These are phyloP conservation scores for Danio albolineatus DNA, from an alignment of 2,797 vertebrate genomes.

Conservation along the genomic window DNA sequence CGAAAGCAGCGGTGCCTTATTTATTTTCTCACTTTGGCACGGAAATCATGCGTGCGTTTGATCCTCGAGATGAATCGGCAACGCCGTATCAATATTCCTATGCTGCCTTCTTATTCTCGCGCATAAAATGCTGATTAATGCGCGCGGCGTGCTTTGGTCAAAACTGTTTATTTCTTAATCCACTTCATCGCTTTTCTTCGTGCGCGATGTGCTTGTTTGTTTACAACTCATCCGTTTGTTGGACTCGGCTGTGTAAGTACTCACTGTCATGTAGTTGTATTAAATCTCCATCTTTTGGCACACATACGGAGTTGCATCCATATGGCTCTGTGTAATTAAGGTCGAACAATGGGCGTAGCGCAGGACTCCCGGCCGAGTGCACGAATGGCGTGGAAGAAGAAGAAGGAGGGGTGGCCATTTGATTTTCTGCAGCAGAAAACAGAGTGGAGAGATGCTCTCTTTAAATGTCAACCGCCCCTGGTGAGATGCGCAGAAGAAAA, in stretches of 20 bases:
- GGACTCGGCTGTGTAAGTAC: background rate
- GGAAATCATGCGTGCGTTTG: constrained; percentile 52
- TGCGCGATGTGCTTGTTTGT: background rate
- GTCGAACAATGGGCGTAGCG: constrained; percentile 82
- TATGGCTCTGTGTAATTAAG: constrained; percentile 84
- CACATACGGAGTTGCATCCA: constrained; percentile 74
- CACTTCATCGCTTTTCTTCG: background rate
- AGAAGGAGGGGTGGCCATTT: constrained; percentile 73
- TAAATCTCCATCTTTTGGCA: constrained; percentile 60
- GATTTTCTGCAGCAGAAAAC: constrained; percentile 81
- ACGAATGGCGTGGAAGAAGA: constrained; percentile 59
- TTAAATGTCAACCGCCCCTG: constrained; percentile 81
- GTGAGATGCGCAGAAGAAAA: constrained; percentile 72
- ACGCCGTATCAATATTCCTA: constrained; percentile 4
- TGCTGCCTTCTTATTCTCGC: background rate
- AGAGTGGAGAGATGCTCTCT: constrained; percentile 78
- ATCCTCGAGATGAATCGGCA: constrained; percentile 15
- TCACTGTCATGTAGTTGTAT: constrained; percentile 40
- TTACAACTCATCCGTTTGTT: background rate
- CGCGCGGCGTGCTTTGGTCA: background rate
- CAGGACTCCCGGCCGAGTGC: constrained; percentile 75
- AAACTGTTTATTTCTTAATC: constrained; percentile 6
- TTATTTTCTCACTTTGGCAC: constrained; percentile 66
- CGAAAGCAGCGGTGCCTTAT: constrained; percentile 50
- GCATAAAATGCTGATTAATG: constrained; percentile 4